Evolutionary conservation across 2,888 invertebrate species (phyloP).

Genomic region (Volucella bombylans): DNA sequence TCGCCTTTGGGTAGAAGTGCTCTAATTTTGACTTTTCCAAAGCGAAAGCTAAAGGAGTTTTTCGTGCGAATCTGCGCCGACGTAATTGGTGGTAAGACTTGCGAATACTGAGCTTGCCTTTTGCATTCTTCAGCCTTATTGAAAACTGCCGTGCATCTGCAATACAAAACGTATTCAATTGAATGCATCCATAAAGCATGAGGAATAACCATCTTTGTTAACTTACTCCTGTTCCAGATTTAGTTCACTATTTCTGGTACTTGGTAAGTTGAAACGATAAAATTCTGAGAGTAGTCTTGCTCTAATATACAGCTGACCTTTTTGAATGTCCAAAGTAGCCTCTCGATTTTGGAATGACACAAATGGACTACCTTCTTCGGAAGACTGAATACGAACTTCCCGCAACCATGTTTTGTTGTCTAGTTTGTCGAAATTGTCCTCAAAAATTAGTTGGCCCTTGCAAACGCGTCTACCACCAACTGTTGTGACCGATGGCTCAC

Average conservation of each 20-base stretch:
- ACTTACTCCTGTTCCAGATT: no score
- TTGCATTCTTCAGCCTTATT: slow-evolving; percentile 78
- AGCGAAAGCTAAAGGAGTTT: slow-evolving; percentile 86
- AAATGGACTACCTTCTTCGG: slow-evolving; percentile 83
- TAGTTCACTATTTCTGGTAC: neutral
- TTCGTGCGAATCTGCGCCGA: slow-evolving; percentile 87
- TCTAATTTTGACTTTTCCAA: slow-evolving; percentile 87
- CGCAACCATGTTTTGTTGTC: slow-evolving; percentile 84
- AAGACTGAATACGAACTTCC: slow-evolving; percentile 85
- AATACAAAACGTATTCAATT: slow-evolving; percentile 75
- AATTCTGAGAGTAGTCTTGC: slow-evolving; percentile 79
- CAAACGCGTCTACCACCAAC: slow-evolving; percentile 82
- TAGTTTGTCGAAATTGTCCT: slow-evolving; percentile 85
- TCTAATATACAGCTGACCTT: slow-evolving; percentile 80
- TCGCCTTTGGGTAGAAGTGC: slow-evolving; percentile 90
- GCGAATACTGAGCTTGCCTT: slow-evolving; percentile 48
- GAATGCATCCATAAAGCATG: no score
- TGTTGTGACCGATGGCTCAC: slow-evolving; percentile 76
- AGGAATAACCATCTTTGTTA: no score
- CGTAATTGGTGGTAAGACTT: slow-evolving; percentile 87
- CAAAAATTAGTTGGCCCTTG: slow-evolving; percentile 84
- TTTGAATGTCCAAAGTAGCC: slow-evolving; percentile 78
- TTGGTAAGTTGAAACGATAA: slow-evolving; percentile 70
- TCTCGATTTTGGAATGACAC: slow-evolving; percentile 82
- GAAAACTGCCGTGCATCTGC: slow-evolving; percentile 84